These are phyloP conservation scores for Leucophora obtusa DNA, from an alignment of 2,888 invertebrate genomes.

Conservation along the genomic window DNA sequence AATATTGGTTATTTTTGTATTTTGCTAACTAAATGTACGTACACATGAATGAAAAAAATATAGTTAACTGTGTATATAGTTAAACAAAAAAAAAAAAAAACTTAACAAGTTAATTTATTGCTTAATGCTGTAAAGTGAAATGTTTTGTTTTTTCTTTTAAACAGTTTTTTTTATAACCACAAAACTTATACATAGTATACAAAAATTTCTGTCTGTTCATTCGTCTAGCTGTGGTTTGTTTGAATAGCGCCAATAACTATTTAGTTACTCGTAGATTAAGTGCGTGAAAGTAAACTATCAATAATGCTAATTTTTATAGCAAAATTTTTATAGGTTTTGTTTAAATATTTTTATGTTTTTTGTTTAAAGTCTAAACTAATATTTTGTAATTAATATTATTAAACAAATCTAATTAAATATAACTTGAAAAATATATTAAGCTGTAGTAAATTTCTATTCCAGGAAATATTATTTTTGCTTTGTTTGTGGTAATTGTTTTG, in stretches of 20 bases:
- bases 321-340: neutral
- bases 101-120: conserved; percentile 42
- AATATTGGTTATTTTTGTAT: neutral
- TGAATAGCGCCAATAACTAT: conserved; percentile 22
- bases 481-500: neutral
- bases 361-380: neutral
- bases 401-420: conserved; percentile 18
- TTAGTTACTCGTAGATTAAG: conserved; percentile 4
- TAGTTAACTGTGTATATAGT: neutral
- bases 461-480: neutral
- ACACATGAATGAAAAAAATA: neutral
- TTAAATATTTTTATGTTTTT: neutral
- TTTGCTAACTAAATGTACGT: neutral
- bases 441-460: neutral
- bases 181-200: neutral
- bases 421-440: neutral
- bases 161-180: neutral
- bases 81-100: conserved; percentile 12
- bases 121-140: conserved; percentile 34
- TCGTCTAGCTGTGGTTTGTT: conserved; percentile 28
- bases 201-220: neutral
- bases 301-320: conserved; percentile 20
- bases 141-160: neutral
- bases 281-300: conserved; percentile 47
- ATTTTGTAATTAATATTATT: conserved; percentile 18